Percentiles rank a stretch among this genome's conserved stretches.
phyloP scores from a whole-genome alignment of 2,888 invertebrate species.

The Apodemia duryi region DNA sequence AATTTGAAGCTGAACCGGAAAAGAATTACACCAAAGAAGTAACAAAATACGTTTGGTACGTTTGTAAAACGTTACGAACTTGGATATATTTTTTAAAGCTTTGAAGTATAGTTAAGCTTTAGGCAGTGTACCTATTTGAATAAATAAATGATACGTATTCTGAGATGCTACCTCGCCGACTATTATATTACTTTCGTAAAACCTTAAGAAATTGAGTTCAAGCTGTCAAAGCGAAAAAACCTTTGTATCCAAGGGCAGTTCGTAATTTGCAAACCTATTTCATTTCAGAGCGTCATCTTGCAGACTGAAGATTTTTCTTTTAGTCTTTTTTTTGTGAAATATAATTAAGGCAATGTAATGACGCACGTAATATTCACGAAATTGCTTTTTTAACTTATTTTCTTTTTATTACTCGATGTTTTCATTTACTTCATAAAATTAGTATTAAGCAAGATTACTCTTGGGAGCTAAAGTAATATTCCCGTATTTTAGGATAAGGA shows the following conservation, averaged over 20 bases:
- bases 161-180: conserved; percentile 6
- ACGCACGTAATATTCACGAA: conserved; percentile 5
- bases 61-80: neutral
- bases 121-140: conserved; percentile 8
- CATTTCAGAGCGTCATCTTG: conserved; percentile 11
- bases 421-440: conserved; percentile 3
- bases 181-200: conserved; percentile 18
- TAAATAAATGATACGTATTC: conserved; percentile 15
- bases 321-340: conserved; percentile 1
- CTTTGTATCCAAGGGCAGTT: conserved; percentile 17
- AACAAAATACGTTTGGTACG: neutral
- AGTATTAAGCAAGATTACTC: neutral
- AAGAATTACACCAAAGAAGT: neutral
- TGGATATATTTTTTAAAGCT: neutral
- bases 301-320: conserved; percentile 14
- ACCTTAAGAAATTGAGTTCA: conserved; percentile 22
- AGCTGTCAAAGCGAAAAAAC: conserved; percentile 25
- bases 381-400: conserved; percentile 8
- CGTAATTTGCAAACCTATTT: conserved; percentile 6
- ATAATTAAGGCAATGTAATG: conserved; percentile 6
- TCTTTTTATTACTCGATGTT: conserved; percentile 3
- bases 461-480: neutral
- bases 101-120: conserved; percentile 5
- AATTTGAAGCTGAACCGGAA: neutral
- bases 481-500: neutral